phyloP scores from a whole-genome alignment of 2,113 vertebrate species.

The Larimichthys polyactis region DNA sequence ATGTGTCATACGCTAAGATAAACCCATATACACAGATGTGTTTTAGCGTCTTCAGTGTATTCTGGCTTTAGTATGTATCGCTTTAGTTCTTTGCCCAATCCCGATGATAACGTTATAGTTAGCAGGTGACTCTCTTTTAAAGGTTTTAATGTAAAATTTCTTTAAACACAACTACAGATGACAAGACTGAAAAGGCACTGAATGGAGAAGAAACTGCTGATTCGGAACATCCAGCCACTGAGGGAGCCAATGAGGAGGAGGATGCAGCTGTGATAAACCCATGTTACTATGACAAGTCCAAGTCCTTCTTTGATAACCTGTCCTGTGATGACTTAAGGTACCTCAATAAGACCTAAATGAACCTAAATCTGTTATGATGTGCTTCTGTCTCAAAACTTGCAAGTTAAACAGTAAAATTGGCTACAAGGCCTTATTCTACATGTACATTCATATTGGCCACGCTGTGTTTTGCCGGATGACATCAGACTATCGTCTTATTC shows the following conservation, averaged over 20 bases:
- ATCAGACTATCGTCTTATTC: too few species aligned
- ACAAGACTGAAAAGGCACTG: constrained; percentile 89
- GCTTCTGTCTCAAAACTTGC: not conserved
- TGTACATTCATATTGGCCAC: not conserved
- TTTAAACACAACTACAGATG: constrained; percentile 83
- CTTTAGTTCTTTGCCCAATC: not conserved
- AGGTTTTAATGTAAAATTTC: not conserved
- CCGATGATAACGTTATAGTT: not conserved
- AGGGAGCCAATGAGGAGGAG: constrained; percentile 92
- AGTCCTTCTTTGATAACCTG: constrained; percentile 99
- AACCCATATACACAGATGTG: not conserved
- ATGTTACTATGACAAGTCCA: constrained; percentile 98
- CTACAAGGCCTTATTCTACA: not conserved
- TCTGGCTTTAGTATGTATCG: too few species aligned
- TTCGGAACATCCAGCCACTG: constrained; percentile 84
- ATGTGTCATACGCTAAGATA: too few species aligned
- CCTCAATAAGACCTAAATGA: too few species aligned
- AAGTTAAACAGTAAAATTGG: not conserved
- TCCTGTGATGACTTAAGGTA: constrained; percentile 96
- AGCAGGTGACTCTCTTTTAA: not conserved
- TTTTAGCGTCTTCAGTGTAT: not conserved
- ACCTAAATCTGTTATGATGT: not conserved
- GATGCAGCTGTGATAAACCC: constrained; percentile 88
- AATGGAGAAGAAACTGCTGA: constrained; percentile 93
- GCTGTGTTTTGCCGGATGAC: not conserved